Evolutionary conservation across 2,113 vertebrate species (phyloP).

Genomic region (Electrona antarctica): DNA sequence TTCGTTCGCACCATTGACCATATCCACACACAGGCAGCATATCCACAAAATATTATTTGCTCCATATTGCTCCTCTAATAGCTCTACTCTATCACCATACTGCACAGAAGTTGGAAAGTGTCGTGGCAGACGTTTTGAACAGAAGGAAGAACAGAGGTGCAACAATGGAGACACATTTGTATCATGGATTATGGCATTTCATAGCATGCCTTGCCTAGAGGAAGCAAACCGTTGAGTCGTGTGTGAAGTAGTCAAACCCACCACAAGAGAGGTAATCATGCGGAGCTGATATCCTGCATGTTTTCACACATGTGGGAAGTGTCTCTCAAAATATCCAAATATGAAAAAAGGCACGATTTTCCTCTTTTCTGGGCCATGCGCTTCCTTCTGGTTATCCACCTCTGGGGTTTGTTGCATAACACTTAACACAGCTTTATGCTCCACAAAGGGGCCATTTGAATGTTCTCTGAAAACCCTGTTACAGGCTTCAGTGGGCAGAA

Average conservation of each 20-base stretch:
- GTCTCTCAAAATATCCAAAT: conserved; percentile 28
- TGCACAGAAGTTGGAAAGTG: neutral
- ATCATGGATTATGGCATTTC: neutral
- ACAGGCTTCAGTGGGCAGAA: conserved; percentile 34
- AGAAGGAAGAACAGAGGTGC: neutral
- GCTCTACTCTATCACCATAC: too few relatives aligned
- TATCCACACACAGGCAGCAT: too few relatives aligned
- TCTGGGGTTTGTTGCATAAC: conserved; percentile 66
- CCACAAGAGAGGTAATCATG: conserved; percentile 16
- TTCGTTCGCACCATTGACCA: too few relatives aligned
- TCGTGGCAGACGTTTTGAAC: neutral
- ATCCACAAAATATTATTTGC: neutral
- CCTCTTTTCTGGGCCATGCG: conserved; percentile 14
- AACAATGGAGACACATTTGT: neutral
- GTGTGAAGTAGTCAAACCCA: neutral
- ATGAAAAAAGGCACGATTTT: conserved; percentile 43
- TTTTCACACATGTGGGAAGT: conserved; percentile 49
- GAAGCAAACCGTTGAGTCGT: neutral
- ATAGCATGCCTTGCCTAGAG: neutral
- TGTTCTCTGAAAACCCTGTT: conserved; percentile 41
- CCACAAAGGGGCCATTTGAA: conserved; percentile 48
- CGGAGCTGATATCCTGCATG: conserved; percentile 30
- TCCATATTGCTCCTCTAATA: too few relatives aligned
- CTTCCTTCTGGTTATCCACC: conserved; percentile 56
- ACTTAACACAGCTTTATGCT: conserved; percentile 51